phyloP scores from a whole-genome alignment of 2,113 vertebrate species.

The Apodemus speciosus region DNA sequence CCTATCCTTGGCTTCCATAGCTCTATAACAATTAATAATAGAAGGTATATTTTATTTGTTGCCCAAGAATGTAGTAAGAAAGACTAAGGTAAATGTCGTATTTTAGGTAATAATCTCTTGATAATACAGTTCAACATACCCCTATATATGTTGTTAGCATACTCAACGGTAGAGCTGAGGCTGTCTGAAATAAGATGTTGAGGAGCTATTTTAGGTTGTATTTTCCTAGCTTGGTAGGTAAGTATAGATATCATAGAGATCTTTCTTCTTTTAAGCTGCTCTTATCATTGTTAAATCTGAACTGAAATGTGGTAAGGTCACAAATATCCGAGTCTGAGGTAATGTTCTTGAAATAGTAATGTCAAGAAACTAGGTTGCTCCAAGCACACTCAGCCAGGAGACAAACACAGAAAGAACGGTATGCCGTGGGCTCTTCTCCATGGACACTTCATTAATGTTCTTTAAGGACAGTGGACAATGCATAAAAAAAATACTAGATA shows the following conservation, averaged over 20 bases:
- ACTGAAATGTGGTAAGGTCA: background rate
- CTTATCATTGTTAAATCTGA: slow-evolving; percentile 32
- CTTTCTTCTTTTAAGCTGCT: background rate
- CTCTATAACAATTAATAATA: background rate
- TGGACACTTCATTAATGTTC: background rate
- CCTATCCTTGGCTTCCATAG: background rate
- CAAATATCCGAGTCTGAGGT: background rate
- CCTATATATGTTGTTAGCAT: background rate
- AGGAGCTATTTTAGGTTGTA: background rate
- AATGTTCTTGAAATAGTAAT: slow-evolving; percentile 15
- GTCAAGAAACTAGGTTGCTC: background rate
- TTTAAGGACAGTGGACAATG: background rate
- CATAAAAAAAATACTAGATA: background rate
- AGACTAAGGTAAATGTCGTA: background rate
- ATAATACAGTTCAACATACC: background rate
- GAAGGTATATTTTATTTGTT: background rate
- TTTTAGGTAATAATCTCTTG: background rate
- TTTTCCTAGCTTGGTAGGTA: background rate
- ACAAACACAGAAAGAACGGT: background rate
- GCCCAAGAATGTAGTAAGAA: background rate
- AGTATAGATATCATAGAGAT: background rate
- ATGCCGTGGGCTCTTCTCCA: background rate
- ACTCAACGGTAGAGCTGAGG: background rate
- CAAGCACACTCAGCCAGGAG: background rate
- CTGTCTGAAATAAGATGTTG: background rate